Percentiles rank a stretch among this genome's conserved stretches.
phyloP scores from a whole-genome alignment of 2,113 vertebrate genomes.

The Morphnarchus princeps region DNA sequence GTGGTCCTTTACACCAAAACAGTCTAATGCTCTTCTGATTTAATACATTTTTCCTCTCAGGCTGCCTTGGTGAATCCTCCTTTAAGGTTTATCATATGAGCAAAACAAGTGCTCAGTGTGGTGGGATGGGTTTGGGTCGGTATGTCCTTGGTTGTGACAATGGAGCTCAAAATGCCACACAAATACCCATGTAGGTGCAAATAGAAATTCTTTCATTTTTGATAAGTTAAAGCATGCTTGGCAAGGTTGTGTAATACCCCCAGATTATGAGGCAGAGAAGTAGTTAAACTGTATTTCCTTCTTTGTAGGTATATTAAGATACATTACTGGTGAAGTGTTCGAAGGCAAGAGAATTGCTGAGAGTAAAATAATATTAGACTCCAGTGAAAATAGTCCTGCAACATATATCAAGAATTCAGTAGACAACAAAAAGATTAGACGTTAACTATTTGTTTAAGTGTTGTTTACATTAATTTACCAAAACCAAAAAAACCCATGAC shows the following conservation, averaged over 20 bases:
- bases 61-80: neutral
- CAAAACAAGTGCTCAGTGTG: neutral
- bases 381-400: neutral
- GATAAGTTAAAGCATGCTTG: neutral
- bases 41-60: neutral
- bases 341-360: neutral
- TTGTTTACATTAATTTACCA: neutral
- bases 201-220: neutral
- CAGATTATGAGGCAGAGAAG: neutral
- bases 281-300: neutral
- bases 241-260: neutral
- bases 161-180: neutral
- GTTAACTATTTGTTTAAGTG: neutral
- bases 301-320: neutral
- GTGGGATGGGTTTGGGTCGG: neutral
- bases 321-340: neutral
- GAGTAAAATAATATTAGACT: neutral
- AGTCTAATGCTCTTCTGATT: neutral
- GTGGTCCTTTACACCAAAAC: neutral
- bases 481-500: neutral
- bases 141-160: rapidly evolving
- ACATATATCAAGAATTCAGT: neutral
- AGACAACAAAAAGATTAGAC: neutral
- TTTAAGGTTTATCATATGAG: neutral
- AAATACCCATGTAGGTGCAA: neutral